A percentile compares a stretch with the other conserved stretches of the same genome.
These are phyloP conservation scores for Drosophila bocki DNA, from an alignment of 1,140 invertebrate genomes.

Conservation along the genomic window DNA sequence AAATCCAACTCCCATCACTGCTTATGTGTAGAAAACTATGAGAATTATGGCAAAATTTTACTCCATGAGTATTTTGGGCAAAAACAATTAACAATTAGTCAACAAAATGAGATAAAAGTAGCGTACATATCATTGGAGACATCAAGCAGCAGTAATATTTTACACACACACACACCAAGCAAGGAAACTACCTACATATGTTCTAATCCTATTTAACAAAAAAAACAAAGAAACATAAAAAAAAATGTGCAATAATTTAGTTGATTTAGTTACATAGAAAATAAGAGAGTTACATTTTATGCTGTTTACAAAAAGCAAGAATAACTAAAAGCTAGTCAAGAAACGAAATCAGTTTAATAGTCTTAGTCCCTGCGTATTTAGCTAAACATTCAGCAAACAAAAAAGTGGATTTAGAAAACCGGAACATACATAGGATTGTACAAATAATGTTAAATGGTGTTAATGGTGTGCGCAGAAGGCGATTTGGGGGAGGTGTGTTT, in stretches of 20 bases:
- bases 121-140: constrained; percentile 47
- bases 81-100: constrained; percentile 24
- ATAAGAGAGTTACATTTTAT: constrained; percentile 71
- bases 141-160: constrained; percentile 24
- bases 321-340: constrained; percentile 69
- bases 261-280: constrained; percentile 44
- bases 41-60: constrained; percentile 51
- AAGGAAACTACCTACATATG: constrained; percentile 43
- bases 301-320: constrained; percentile 67
- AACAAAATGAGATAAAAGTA: constrained; percentile 13
- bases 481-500: neutral
- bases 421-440: constrained; percentile 33
- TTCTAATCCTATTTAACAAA: constrained; percentile 58
- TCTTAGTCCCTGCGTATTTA: constrained; percentile 28
- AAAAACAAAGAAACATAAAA: neutral
- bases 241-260: constrained; percentile 70
- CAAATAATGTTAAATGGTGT: constrained; percentile 38
- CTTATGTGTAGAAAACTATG: constrained; percentile 7
- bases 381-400: constrained; percentile 24
- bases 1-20: constrained; percentile 18
- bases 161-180: constrained; percentile 24
- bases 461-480: constrained; percentile 9
- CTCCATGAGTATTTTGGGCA: constrained; percentile 39
- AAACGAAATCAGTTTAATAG: constrained; percentile 45
- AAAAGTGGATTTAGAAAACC: constrained; percentile 8